Evolutionary conservation across 2,113 vertebrate genomes (phyloP).

Genomic region (Himantopus leucocephalus): DNA sequence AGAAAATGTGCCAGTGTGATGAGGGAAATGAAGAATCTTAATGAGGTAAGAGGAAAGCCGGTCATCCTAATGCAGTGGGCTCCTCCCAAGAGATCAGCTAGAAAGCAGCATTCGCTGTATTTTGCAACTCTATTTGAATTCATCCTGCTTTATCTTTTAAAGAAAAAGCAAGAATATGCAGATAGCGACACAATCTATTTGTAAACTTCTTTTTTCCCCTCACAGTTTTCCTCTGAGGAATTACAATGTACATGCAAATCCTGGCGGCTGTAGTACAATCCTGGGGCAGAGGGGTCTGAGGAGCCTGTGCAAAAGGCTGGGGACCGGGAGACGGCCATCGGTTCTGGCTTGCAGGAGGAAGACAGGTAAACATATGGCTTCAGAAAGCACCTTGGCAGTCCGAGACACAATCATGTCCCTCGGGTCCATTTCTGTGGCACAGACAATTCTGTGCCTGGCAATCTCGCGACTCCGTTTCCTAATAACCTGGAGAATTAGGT

Average conservation of each 20-base stretch:
- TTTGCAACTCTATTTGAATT: not conserved
- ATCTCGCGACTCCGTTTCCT: fast-evolving
- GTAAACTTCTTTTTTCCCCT: not conserved
- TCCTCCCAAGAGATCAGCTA: not conserved
- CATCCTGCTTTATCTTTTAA: not conserved
- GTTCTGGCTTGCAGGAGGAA: not conserved
- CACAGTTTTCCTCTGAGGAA: not conserved
- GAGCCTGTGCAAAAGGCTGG: not conserved
- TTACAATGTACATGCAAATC: not conserved
- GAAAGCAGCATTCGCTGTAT: not conserved
- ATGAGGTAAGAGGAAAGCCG: not conserved
- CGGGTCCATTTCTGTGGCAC: not conserved
- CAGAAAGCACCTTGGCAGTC: not conserved
- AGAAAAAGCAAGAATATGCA: not conserved
- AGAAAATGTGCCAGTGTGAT: conserved; percentile 21
- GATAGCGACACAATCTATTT: not conserved
- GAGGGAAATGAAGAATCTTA: conserved; percentile 45
- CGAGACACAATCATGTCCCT: not conserved
- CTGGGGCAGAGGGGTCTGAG: not conserved
- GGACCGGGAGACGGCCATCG: not conserved
- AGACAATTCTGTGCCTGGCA: not conserved
- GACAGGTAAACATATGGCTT: not conserved
- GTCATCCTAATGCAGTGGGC: not conserved
- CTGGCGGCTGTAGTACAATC: not conserved
- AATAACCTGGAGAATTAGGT: not conserved